Conservation (phyloP, 2,888 invertebrate species). For the Drosophila pseudotakahashii region DNA sequence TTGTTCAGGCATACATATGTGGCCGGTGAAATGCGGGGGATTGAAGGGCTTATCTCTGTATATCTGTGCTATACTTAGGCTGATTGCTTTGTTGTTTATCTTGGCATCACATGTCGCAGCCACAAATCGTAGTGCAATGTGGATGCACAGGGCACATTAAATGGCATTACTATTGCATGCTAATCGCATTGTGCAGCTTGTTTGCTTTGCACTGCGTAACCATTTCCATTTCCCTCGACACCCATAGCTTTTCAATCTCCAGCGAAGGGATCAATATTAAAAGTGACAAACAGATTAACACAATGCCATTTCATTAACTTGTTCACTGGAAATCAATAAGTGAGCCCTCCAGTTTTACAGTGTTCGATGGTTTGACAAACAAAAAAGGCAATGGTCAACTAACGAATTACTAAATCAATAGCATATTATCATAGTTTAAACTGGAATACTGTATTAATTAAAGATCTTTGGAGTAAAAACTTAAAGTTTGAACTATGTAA, state of each 20-base stretch:
- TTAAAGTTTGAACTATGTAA: too few relatives aligned
- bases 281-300: constrained; percentile 23
- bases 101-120: constrained; percentile 40
- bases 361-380: background rate
- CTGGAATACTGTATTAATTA: too few relatives aligned
- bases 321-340: background rate
- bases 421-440: too few relatives aligned
- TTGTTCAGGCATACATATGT: constrained; percentile 25
- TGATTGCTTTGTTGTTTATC: constrained; percentile 58
- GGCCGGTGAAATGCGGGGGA: constrained; percentile 1
- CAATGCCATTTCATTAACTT: constrained; percentile 12
- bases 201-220: constrained; percentile 34
- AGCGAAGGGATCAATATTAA: constrained; percentile 30
- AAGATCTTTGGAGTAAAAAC: too few relatives aligned
- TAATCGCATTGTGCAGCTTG: constrained; percentile 36
- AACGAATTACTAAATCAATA: too few relatives aligned
- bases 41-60: constrained; percentile 44
- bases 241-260: constrained; percentile 13
- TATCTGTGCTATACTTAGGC: constrained; percentile 44
- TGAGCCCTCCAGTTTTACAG: background rate
- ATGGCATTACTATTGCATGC: constrained; percentile 43
- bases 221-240: constrained; percentile 18
- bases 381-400: too few relatives aligned
- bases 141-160: constrained; percentile 30
- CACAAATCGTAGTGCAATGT: constrained; percentile 45